Conservation (phyloP, 2,888 invertebrate species). For the Herminia tarsipennalis region DNA sequence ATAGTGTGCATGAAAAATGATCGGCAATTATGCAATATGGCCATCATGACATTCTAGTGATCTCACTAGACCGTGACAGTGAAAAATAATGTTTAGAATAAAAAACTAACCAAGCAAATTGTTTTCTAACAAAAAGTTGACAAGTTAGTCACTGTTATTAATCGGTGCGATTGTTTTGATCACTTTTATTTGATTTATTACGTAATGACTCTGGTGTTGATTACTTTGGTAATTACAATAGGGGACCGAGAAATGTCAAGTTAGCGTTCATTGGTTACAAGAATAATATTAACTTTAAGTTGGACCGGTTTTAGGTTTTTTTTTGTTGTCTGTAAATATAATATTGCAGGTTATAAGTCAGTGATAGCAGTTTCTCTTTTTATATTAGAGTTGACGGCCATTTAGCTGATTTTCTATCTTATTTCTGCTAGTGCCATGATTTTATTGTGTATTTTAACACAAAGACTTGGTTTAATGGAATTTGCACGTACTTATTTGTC, state of each 20-base stretch:
- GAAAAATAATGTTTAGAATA: conserved; percentile 2
- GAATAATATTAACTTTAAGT: no score
- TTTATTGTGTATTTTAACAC: conserved; percentile 3
- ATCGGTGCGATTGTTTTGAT: conserved; percentile 20
- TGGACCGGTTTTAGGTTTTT: no score
- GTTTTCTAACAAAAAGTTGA: conserved; percentile 21
- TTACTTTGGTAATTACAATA: no score
- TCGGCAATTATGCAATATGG: conserved; percentile 4
- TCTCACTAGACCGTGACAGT: conserved; percentile 1
- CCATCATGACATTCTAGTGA: not conserved
- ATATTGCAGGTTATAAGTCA: no score
- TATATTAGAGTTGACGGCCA: no score
- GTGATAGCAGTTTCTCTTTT: no score
- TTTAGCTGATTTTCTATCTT: no score
- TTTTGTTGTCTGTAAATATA: no score
- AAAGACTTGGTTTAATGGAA: not conserved
- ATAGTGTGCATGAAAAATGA: conserved; percentile 3
- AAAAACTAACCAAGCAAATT: conserved; percentile 11
- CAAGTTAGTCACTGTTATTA: conserved; percentile 1
- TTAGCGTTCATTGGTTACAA: no score
- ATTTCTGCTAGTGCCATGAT: no score
- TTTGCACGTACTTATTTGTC: not conserved
- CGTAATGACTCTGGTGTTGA: not conserved
- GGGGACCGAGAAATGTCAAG: no score
- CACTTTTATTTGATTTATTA: conserved; percentile 7